phyloP scores from a whole-genome alignment of 2,797 vertebrate genomes.

The Melanotaenia trifasciata region DNA sequence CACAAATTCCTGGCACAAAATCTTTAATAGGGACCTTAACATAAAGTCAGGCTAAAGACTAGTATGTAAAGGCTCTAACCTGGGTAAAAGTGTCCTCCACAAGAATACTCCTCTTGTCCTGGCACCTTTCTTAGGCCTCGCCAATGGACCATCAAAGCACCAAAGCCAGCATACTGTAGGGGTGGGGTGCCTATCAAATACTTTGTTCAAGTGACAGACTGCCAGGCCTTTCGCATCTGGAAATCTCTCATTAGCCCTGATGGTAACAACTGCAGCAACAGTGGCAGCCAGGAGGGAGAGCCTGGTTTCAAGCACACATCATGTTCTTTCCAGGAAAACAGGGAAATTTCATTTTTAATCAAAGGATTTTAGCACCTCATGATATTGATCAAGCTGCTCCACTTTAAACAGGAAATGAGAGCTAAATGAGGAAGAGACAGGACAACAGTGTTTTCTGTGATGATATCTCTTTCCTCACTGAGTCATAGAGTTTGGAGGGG shows the following conservation, averaged over 20 bases:
- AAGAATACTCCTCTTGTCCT: constrained; percentile 63
- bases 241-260: constrained; percentile 56
- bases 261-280: constrained; percentile 61
- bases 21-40: not conserved
- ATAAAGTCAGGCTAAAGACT: not conserved
- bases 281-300: constrained; percentile 17
- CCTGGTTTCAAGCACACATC: constrained; percentile 12
- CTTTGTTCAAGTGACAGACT: constrained; percentile 65
- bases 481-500: constrained; percentile 48
- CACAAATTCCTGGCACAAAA: too few relatives aligned
- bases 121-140: constrained; percentile 46
- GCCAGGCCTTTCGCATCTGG: constrained; percentile 54
- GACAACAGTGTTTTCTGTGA: constrained; percentile 27
- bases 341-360: constrained; percentile 22
- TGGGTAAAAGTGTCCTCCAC: constrained; percentile 83
- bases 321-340: constrained; percentile 17
- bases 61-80: constrained; percentile 58
- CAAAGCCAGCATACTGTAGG: constrained; percentile 67
- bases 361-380: constrained; percentile 44
- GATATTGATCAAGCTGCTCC: constrained; percentile 34
- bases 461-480: constrained; percentile 49
- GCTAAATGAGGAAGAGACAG: constrained; percentile 33
- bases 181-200: constrained; percentile 69
- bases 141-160: constrained; percentile 64
- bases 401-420: constrained; percentile 59